Evolutionary conservation across 2,797 vertebrate genomes (phyloP), one percentile per base, ranked within the genome.

Genomic region (Sebastes melanostomus): DNA sequence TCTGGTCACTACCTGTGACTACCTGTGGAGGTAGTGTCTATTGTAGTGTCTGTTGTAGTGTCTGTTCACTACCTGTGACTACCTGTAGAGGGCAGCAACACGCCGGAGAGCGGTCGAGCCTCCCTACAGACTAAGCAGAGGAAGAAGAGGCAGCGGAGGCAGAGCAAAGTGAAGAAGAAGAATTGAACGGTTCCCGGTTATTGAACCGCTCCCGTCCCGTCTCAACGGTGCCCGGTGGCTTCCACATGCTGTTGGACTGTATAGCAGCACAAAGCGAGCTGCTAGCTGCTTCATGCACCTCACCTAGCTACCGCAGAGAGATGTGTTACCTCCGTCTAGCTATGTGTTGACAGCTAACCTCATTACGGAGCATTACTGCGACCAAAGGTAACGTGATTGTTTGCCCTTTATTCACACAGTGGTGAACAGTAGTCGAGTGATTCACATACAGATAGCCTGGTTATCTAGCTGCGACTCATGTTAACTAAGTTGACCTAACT

Each of bases 181-280:
- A 94, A 85, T 94, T 93, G 85, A 91, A 93, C 92, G 85, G 90
- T 94, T 94, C 93, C 92, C 94, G 92, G 94, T 92, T 89, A 82
- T 88, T 83, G 86, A 81, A 32, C 86, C 91, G 92, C 91, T 76
- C 55, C 71, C 6, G 77, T 65, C 55, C 71, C 38, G 6, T 16
- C 38, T 14, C 56, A 58, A 7, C 52, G 50, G 81, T 78, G 59
- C 66, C 59, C 58, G 25, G 67, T 54, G 72, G 27, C 3, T 77
- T 54, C 9, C 25, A 20, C 18, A 34, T 18, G 11, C 54, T 67
- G 78, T 60, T 8, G 38, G 38, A 18, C 50, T 25, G 22, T 27
- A 11, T 16, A 9, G 27, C 29, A 10, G 4, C 46, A 46, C n/a
- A 30, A n/a, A 13, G 9, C 10, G 2, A 14, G 25, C 27, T 5